Base-by-base conservation (phyloP, 2,797 vertebrate genomes). In the Pseudopleuronectes americanus region DNA sequence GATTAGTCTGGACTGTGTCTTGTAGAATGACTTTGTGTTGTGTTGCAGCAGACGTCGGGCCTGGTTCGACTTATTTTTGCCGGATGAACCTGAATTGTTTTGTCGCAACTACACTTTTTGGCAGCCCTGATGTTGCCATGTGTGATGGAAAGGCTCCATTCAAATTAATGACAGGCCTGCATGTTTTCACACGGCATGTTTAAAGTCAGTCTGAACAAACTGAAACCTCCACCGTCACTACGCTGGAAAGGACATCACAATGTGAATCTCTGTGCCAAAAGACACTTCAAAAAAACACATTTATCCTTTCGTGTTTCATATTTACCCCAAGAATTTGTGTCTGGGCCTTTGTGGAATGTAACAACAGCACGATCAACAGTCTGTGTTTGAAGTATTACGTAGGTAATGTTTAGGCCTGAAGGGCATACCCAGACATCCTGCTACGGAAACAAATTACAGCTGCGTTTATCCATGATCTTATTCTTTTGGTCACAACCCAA, bases 401-500 rank as follows among this genome's bases (percentile, higher is more conserved):
- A 19, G 57, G 28, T 41, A 48, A 33, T 48, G 38, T 26, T 64
- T 70, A 9, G 45, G 49, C 58, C 57, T 23, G n/a, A 31, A 41
- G 36, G 26, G 19, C 36, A 52, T 33, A 33, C 8, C 48, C 16
- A 69, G 33, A 63, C 69, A 66, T 73, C 55, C 65, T 76, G 57
- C 16, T 53, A 70, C 7, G 24, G 23, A 76, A 57, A 72, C n/a
- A 3, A 54, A 57, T 26, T 49, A n/a, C 57, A 75, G 54, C 61
- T 72, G 71, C 45, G 61, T 66, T 65, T 23, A 58, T 58, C 24
- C 65, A 48, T n/a, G 53, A 72, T 66, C 43, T 53, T 67, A 47
- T 45, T 74, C 51, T 55, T 61, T 74, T 79, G 72, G 66, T 71
- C 51, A 49, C 65, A 26, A 22, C 53, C 41, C 76, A 77, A 48